Evolutionary conservation across 2,797 vertebrate species (phyloP), one percentile per base, ranked within the genome.

Genomic region (Acipenser transmontanus): DNA sequence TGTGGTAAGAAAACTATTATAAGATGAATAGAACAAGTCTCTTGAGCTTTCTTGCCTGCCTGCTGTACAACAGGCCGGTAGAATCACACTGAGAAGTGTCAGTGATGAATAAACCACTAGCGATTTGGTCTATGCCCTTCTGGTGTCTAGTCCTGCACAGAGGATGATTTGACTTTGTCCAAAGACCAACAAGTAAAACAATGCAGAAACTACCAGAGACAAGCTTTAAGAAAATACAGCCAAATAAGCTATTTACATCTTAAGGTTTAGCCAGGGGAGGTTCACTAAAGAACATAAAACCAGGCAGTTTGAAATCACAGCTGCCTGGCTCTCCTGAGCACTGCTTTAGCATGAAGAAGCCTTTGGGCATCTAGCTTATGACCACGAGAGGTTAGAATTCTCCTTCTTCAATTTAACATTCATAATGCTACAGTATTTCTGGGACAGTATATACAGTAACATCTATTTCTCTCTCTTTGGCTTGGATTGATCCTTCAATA

Each of bases 1-100:
- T 0, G 80, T 84, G 82, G 80, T 76, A 88, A 81, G 78, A 79
- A 87, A 85, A 85, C 84, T 87, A 85, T 85, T 84, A 88, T 82
- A 73, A 82, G 85, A 87, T 82, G 85, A 89, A 89, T 76, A 81
- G 81, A 77, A 84, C 73, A 72, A 74, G 71, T 85, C 84, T 89
- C 83, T 73, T 77, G 74, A 87, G 89, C 66, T 73, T 80, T 81
- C 66, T 73, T 82, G 73, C 73, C 75, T 79, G 78, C 77, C 82
- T 87, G 74, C 82, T 85, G 87, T 84, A 81, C 70, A 79, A 84
- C 85, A 84, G 74, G 74, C 78, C 75, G 79, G 81, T 81, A 80
- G 72, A 68, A 85, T 85, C 84, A 83, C 80, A 83, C 70, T 78
- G 81, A 81, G 81, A 83, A 72, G 77, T 81, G 77, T 84, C 83